Evolutionary conservation across 1,140 invertebrate species (phyloP).

Genomic region (Helicoverpa zea): DNA sequence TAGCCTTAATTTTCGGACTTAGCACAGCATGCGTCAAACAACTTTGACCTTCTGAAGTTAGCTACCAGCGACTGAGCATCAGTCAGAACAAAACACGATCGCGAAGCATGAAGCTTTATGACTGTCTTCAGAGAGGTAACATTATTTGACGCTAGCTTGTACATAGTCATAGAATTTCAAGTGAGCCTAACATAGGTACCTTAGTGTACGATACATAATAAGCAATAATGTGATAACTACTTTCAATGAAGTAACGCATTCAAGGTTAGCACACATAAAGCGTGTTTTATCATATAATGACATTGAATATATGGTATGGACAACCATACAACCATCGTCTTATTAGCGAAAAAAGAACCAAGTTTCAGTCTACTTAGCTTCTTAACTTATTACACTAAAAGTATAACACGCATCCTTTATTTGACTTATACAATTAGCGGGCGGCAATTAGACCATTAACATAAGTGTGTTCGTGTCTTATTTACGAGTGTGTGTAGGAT

Average conservation of each 20-base stretch:
- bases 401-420: slow-evolving; percentile 21
- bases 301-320: not conserved
- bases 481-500: slow-evolving; percentile 15
- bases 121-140: no score
- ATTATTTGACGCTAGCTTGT: no score
- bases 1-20: no score
- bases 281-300: not conserved
- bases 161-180: not conserved
- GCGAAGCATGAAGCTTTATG: no score
- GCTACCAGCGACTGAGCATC: no score
- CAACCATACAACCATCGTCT: no score
- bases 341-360: no score
- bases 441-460: slow-evolving; percentile 1
- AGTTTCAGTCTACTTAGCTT: not conserved
- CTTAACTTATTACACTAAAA: not conserved
- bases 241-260: not conserved
- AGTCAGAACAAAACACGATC: no score
- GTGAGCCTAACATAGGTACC: slow-evolving; percentile 9
- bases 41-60: no score
- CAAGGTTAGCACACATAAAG: slow-evolving; percentile 13
- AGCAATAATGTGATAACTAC: not conserved
- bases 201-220: slow-evolving; percentile 4
- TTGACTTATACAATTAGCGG: slow-evolving; percentile 43
- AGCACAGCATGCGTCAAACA: no score
- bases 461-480: not conserved